Evolutionary conservation across 2,888 invertebrate species (phyloP), one percentile per base, ranked within the genome.

Genomic region (Synanthedon tipuliformis): DNA sequence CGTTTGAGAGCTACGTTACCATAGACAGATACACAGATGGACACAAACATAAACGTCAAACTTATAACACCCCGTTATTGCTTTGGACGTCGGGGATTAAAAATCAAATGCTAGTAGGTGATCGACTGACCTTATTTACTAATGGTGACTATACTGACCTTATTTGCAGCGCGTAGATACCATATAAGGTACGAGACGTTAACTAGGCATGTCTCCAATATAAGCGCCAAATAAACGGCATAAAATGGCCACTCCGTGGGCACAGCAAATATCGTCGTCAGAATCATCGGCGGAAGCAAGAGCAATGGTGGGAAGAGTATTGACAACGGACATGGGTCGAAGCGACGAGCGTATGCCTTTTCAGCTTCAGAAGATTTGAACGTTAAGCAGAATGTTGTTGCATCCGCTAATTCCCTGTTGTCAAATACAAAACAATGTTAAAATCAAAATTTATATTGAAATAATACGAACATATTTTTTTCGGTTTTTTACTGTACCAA

Each of bases 391-490:
- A 80, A 56, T 48, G 77, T 84, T 45, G 82, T 86, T 45, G 76
- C 81, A 52, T 85, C 79, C 50, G 79, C 83, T 56, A 88, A 63
- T 59, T 88, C 86, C 70, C 88, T 88, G 65, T 48, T 59, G 16
- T n/a, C 45, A n/a, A 15, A 45, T 45, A 45, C 2, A 45, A 45
- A 45, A 15, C 7, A 45, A 45, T n/a, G 41, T 27, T 27, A 8
- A 34, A 34, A 34, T 34, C 34, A 34, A 34, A 34, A 34, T 34
- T 10, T 10, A 34, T 23, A 23, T 23, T 23, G 34, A 3, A 34
- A 27, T 18, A 3, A n/a, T 18, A 18, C 18, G 18, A 18, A 18
- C 18, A 18, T 18, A 27, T 27, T 27, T 27, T 27, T 27, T 27
- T 27, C 4, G 5, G 27, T 27, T 27, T 7, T 27, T 27, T 27